Evolutionary conservation across 2,113 vertebrate genomes (phyloP), one percentile per base, ranked within the genome.

Genomic region (Paedocypris sp.): DNA sequence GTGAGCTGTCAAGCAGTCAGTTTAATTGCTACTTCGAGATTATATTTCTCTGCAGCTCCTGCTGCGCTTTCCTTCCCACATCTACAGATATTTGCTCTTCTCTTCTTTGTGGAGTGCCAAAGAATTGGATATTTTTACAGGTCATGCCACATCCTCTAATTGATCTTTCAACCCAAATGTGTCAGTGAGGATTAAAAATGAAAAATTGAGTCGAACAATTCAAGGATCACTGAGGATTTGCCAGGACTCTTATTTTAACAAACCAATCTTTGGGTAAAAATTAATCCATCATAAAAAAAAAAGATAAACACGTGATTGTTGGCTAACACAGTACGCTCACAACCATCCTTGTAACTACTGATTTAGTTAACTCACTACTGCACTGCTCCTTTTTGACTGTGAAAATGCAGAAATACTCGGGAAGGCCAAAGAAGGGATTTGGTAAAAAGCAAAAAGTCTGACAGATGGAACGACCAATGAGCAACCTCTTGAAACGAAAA

Each of bases 11-110:
- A 1, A 29, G 43, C 16, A 43, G 25, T 45, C 39, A 45, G 25
- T 45, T 18, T 58, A 58, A 58, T 58, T 58, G 39, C 54, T 58
- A 31, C 16, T 58, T 58, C 43, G 26, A 12, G 53, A 57, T 58
- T 58, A 43, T 58, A 43, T 10, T 51, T 31, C 1, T 35, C 12
- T 33, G n/a, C n/a, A n/a, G n/a, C n/a, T n/a, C 16, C 39, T 54
- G 16, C 43, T 26, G 22, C 48, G 32, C 48, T 51, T 51, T 57
- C 36, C 20, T 18, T 28, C 25, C 31, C 12, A 52, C 49, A 52
- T 52, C 54, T 42, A 31, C 5, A 4, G 16, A 51, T 51, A 51
- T 51, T 36, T 57, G 39, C 18, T 13, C 42, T 13, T 33, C 26
- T 9, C 38, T 62, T 23, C 13, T 5, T 4, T 29, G 8, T 12